Conservation (phyloP, 2,888 invertebrate species). For the Drosophila monieri region DNA sequence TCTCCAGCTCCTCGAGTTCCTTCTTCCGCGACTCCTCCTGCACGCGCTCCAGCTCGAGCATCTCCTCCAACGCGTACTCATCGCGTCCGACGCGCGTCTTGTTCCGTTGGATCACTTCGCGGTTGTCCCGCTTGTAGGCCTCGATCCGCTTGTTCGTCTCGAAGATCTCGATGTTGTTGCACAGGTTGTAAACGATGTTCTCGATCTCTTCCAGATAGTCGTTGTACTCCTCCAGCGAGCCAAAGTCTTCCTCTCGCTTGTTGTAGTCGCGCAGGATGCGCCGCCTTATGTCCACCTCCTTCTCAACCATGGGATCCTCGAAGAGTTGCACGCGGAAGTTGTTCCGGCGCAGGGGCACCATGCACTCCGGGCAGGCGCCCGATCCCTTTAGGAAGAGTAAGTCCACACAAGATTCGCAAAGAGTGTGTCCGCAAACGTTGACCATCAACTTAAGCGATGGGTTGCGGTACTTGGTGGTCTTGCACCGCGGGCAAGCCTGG, state of each 20-base stretch:
- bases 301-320: slow-evolving; percentile 98
- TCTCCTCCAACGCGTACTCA: slow-evolving; percentile 93
- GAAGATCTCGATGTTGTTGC: slow-evolving; percentile 94
- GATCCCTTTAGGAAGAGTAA: slow-evolving; percentile 98
- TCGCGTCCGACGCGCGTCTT: slow-evolving; percentile 91
- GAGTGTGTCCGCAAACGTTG: slow-evolving; percentile 98
- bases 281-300: slow-evolving; percentile 97
- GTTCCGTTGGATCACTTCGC: slow-evolving; percentile 92
- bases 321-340: slow-evolving; percentile 97
- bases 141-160: slow-evolving; percentile 95
- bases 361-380: slow-evolving; percentile 97
- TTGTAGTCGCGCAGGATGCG: slow-evolving; percentile 95
- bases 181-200: slow-evolving; percentile 94
- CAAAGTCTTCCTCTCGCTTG: slow-evolving; percentile 97
- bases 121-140: slow-evolving; percentile 95
- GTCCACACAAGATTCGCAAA: slow-evolving; percentile 99
- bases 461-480: slow-evolving; percentile 98
- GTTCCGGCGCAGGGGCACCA: slow-evolving; percentile 92
- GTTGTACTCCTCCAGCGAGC: slow-evolving; percentile 92
- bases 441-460: slow-evolving; percentile 98
- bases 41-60: slow-evolving; percentile 92
- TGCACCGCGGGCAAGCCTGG: slow-evolving; percentile 93
- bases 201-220: slow-evolving; percentile 98
- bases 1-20: slow-evolving; percentile 87
- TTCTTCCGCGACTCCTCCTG: slow-evolving; percentile 90